Base-by-base conservation (phyloP, 1,140 invertebrate species). In the Leptinotarsa defecta region DNA sequence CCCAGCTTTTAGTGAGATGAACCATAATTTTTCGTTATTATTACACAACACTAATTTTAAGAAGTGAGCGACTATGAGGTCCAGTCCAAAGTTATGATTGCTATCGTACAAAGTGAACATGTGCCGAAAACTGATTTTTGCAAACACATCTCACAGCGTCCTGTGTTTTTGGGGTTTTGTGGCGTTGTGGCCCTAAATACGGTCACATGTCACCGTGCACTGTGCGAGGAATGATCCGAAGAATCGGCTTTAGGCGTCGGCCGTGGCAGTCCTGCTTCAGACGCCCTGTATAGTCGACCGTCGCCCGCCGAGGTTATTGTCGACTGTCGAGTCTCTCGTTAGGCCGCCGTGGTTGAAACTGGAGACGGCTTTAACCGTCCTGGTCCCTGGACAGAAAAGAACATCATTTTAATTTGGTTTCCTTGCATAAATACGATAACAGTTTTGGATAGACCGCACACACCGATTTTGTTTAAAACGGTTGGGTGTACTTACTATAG, bases 311-410 rank as follows among this genome's bases (percentile, higher is more conserved):
- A 74, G 73, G 75, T 80, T 80, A 80, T 80, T 80, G 78, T 80
- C 75, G 79, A 80, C 77, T 77, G 72, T 77, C 71, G 68, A 77
- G 65, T 78, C 74, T 80, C 74, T 78, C 73, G 79, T 80, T 80
- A 80, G 79, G 79, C 79, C 79, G 77, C 75, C 77, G 76, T 48
- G 65, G 64, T 74, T 69, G 64, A 69, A 64, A 74, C 63, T 68
- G n/a, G 64, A 24, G 64, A 74, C 64, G 73, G 67, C 73, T 13
- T 69, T 74, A 74, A 69, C 64, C 73, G 65, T 74, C 73, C 73
- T 73, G 71, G 34, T 73, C 48, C 71, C 71, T 73, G 19, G 5
- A 73, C 48, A 48, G 20, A 43, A 57, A 78, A 78, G 17, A 57
- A 57, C 17, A 57, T 19, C 15, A 57, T 57, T 57, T n/a, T 5